A percentile compares a stretch with the other conserved stretches of the same genome.
Conservation (phyloP, 1,140 invertebrate genomes). For the Psix sp. region DNA sequence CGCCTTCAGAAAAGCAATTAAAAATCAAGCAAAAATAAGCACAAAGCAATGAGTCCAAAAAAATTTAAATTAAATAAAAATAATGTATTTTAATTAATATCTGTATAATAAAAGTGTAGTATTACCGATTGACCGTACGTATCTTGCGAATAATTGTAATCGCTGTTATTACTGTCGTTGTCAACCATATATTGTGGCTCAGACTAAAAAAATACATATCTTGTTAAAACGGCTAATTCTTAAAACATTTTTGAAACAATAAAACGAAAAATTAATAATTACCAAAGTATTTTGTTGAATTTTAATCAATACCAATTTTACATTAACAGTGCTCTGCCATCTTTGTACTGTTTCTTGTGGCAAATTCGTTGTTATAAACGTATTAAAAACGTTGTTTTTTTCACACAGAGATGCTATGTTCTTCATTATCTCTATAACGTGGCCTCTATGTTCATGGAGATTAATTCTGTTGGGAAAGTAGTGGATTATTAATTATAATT, state of each 20-base stretch:
- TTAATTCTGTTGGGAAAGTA: slow-evolving; percentile 63
- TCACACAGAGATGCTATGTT: slow-evolving; percentile 78
- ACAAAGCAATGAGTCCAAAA: too few relatives aligned
- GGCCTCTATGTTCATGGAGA: slow-evolving; percentile 85
- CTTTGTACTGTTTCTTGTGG: slow-evolving; percentile 77
- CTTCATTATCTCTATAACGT: slow-evolving; percentile 85
- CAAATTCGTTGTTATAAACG: slow-evolving; percentile 78
- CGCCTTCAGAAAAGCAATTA: slow-evolving; percentile 7
- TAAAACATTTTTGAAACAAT: slow-evolving; percentile 6
- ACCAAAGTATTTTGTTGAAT: slow-evolving; percentile 80
- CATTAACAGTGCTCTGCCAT: slow-evolving; percentile 81
- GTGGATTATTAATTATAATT: slow-evolving; percentile 40
- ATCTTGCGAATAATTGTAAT: slow-evolving; percentile 79
- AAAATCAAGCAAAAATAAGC: too few relatives aligned
- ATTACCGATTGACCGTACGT: slow-evolving; percentile 78
- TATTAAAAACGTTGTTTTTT: slow-evolving; percentile 71
- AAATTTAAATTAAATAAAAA: too few relatives aligned
- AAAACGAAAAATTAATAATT: slow-evolving; percentile 57
- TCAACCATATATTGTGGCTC: slow-evolving; percentile 67
- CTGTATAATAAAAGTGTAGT: too few relatives aligned
- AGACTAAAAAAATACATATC: slow-evolving; percentile 19
- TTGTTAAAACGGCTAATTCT: slow-evolving; percentile 3
- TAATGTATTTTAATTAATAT: slow-evolving; percentile 70
- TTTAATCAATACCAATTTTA: slow-evolving; percentile 80
- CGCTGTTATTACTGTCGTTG: slow-evolving; percentile 78